Evolutionary conservation across 1,140 invertebrate genomes (phyloP), one percentile per base, ranked within the genome.

Genomic region (Drosophila athabasca): DNA sequence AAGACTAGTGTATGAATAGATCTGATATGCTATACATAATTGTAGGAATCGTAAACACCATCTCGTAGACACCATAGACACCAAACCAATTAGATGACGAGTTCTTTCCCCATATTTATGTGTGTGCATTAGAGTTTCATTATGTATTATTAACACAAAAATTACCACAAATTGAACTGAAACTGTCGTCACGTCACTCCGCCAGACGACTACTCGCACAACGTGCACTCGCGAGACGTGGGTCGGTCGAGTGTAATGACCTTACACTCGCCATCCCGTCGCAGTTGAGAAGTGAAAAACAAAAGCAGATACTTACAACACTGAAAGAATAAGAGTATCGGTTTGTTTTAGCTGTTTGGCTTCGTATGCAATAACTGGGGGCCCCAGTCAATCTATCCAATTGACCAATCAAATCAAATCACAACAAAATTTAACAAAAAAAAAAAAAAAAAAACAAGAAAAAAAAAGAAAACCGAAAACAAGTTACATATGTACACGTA

Each of bases 321-420:
- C 31, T 46, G 35, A 55, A n/a, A 45, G 52, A 66, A 62, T 45
- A 19, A 70, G 31, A 72, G 68, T 78, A 66, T 76, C 81, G 65
- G 68, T 62, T 80, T 88, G 83, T 90, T 90, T 77, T 76, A 76
- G 62, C 66, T 89, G 79, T 90, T 90, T 79, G 79, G 65, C 85
- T 89, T 90, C 84, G 80, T 84, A 88, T 89, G 84, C 84, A 90
- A 90, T 90, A 83, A 83, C 58, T 65, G 43, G 41, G 65, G 66
- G 53, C 41, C 41, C 24, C 55, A 45, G 48, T 53, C 50, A 45
- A 70, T 26, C 65, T 45, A 71, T 43, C 53, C 31, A 49, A 76
- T 80, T 75, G 77, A 79, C 6, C 61, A 70, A 48, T 29, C 3
- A 46, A 67, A 43, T 15, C 48, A 85, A 73, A 67, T 26, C 29